Percentiles rank a stretch among this genome's conserved stretches.
phyloP scores from a whole-genome alignment of 2,113 vertebrate genomes.

The Gavia stellata region DNA sequence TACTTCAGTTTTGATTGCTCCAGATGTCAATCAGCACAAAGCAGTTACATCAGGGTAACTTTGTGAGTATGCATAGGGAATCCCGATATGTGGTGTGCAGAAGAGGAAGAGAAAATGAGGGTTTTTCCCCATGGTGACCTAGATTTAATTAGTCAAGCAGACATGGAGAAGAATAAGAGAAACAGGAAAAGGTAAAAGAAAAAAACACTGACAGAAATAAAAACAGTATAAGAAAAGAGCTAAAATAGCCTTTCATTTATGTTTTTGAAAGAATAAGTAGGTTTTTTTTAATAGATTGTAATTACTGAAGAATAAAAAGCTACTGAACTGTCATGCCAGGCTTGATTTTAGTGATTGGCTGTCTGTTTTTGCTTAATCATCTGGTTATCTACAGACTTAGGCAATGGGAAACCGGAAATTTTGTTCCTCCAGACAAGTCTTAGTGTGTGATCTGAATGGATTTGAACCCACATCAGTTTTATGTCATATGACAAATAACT shows the following conservation, averaged over 20 bases:
- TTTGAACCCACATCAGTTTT: neutral
- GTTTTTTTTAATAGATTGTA: neutral
- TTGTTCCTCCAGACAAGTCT: neutral
- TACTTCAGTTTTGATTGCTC: neutral
- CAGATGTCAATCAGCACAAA: neutral
- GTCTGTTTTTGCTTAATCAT: neutral
- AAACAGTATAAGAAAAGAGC: neutral
- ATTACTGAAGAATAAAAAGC: neutral
- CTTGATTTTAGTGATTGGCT: neutral
- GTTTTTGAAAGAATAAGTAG: neutral
- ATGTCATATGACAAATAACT: neutral
- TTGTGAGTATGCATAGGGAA: neutral
- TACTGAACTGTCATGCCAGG: neutral
- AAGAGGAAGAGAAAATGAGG: neutral
- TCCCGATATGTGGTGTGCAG: neutral
- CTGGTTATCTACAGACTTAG: neutral
- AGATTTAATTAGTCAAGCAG: neutral
- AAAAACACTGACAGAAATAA: neutral
- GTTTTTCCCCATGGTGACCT: neutral
- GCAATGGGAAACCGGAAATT: neutral
- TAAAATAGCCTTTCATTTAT: neutral
- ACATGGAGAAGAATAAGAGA: neutral
- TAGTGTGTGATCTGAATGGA: neutral
- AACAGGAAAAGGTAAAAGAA: neutral
- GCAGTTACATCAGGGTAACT: neutral